These are phyloP conservation scores for Sus scrofa DNA, from an alignment of 2,113 vertebrate genomes.

Conservation along the genomic window T2T-Sscrofa CM000823.6:61734001-61734500, in stretches of 20 bases:
- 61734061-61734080: background rate
- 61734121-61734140: background rate
- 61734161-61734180: background rate
- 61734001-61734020: background rate
- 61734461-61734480: background rate
- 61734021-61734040: background rate
- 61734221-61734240: background rate
- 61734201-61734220: background rate
- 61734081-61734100: background rate
- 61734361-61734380: background rate
- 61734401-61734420: background rate
- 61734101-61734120: background rate
- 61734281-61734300: background rate
- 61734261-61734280: background rate
- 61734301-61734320: background rate
- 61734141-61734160: background rate
- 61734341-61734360: background rate
- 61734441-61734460: background rate
- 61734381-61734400: background rate
- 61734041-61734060: background rate
- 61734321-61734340: background rate
- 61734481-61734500: accelerated
- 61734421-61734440: background rate
- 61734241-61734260: background rate
- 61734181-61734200: background rate